Percentiles rank a stretch among this genome's conserved stretches.
Conservation (phyloP, 2,888 invertebrate species). For the Anoplius nigerrimus region DNA sequence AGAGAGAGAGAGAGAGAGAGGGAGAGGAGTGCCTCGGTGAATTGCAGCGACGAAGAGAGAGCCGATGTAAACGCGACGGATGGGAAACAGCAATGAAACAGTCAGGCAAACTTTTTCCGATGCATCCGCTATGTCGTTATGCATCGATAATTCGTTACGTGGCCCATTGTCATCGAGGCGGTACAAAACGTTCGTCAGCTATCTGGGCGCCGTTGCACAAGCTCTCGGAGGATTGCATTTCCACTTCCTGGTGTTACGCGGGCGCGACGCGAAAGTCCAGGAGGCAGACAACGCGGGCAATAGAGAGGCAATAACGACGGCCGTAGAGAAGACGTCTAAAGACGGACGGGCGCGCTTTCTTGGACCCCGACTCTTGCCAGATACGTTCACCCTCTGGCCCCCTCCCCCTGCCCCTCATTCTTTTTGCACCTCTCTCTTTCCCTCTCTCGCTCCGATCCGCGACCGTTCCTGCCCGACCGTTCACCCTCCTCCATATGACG, state of each 20-base stretch:
- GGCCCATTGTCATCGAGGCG: constrained; percentile 42
- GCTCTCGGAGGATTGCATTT: constrained; percentile 49
- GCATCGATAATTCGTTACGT: constrained; percentile 40
- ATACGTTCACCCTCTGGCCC: constrained; percentile 19
- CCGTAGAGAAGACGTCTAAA: constrained; percentile 33
- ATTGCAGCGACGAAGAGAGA: not conserved
- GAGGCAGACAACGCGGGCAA: constrained; percentile 35
- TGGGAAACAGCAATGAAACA: not conserved
- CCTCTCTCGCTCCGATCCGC: constrained; percentile 14
- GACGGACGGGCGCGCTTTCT: constrained; percentile 26
- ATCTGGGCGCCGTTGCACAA: constrained; percentile 50
- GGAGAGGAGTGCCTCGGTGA: no score
- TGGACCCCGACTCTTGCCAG: constrained; percentile 11
- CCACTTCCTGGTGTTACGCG: constrained; percentile 62
- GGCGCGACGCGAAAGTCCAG: constrained; percentile 35
- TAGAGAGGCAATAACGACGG: constrained; percentile 35
- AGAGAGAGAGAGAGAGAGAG: not conserved
- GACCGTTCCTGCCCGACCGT: constrained; percentile 9
- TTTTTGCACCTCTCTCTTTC: constrained; percentile 5
- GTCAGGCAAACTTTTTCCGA: constrained; percentile 10
- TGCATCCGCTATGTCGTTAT: constrained; percentile 19
- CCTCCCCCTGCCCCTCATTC: constrained; percentile 10
- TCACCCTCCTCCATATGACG: constrained; percentile 1
- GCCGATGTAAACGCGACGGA: no score
- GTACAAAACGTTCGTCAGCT: constrained; percentile 36